phyloP scores from a whole-genome alignment of 2,888 invertebrate species.

The Alloscopus bannaensis region DNA sequence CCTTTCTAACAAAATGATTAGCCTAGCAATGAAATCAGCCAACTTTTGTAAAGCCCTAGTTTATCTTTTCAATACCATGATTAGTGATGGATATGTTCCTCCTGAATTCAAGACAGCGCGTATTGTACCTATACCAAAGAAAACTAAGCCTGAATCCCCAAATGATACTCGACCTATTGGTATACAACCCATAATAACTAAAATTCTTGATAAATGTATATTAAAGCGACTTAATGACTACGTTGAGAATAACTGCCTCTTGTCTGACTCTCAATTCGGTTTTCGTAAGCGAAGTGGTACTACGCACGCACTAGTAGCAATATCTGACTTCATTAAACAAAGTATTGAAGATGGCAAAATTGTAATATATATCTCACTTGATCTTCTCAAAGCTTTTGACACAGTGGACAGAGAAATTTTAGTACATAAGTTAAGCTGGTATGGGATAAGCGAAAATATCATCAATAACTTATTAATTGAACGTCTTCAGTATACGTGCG shows the following conservation, averaged over 20 bases:
- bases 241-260: constrained; percentile 2
- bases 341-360: constrained; percentile 11
- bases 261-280: constrained; percentile 25
- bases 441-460: constrained; percentile 13
- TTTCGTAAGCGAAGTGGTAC: constrained; percentile 19
- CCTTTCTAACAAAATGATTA: neutral
- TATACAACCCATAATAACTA: constrained; percentile 12
- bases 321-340: constrained; percentile 16
- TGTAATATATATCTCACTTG: constrained; percentile 21
- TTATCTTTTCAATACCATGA: constrained; percentile 12
- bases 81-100: constrained; percentile 9
- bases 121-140: constrained; percentile 45
- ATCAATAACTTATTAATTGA: neutral
- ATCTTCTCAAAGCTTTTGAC: constrained; percentile 49
- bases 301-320: constrained; percentile 33
- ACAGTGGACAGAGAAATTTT: constrained; percentile 10
- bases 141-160: neutral
- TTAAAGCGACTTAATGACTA: neutral
- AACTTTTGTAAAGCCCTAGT: neutral
- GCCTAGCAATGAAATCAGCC: neutral
- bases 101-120: constrained; percentile 14
- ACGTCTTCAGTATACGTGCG: neutral
- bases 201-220: constrained; percentile 31
- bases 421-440: constrained; percentile 40
- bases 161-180: neutral